Evolutionary conservation across 2,888 invertebrate species (phyloP).

Genomic region (Lepidonotus clava): DNA sequence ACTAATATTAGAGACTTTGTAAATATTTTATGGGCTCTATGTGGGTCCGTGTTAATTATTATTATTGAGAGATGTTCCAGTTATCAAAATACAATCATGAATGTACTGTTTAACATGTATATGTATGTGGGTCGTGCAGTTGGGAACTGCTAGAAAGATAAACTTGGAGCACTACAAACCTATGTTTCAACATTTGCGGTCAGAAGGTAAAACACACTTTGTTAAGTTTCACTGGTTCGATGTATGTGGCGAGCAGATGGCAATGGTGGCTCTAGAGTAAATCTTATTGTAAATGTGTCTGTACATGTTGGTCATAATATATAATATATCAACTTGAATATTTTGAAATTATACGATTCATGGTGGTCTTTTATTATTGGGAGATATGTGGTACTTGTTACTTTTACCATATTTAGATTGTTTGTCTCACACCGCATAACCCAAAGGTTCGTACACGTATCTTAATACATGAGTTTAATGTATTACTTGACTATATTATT

Average conservation of each 20-base stretch:
- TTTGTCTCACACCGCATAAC: neutral
- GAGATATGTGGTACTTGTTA: neutral
- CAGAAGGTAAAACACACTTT: neutral
- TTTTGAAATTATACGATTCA: neutral
- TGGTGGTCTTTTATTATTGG: neutral
- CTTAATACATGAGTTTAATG: neutral
- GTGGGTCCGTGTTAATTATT: constrained; percentile 15
- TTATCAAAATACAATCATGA: neutral
- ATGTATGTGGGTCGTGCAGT: neutral
- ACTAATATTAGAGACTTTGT: constrained; percentile 34
- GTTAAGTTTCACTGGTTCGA: neutral
- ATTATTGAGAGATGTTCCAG: constrained; percentile 17
- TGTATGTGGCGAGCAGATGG: constrained; percentile 4
- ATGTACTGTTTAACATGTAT: neutral
- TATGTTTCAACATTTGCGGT: neutral
- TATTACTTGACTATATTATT: constrained; percentile 9
- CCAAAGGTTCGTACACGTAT: neutral
- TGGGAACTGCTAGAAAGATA: neutral
- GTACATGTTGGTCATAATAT: constrained; percentile 18
- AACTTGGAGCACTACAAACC: neutral
- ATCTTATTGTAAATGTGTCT: constrained; percentile 28
- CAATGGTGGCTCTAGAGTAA: constrained; percentile 11
- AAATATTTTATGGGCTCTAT: constrained; percentile 24
- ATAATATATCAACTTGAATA: constrained; percentile 32
- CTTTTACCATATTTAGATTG: neutral